phyloP scores from a whole-genome alignment of 1,140 invertebrate genomes.

The Drosophila rufa region DNA sequence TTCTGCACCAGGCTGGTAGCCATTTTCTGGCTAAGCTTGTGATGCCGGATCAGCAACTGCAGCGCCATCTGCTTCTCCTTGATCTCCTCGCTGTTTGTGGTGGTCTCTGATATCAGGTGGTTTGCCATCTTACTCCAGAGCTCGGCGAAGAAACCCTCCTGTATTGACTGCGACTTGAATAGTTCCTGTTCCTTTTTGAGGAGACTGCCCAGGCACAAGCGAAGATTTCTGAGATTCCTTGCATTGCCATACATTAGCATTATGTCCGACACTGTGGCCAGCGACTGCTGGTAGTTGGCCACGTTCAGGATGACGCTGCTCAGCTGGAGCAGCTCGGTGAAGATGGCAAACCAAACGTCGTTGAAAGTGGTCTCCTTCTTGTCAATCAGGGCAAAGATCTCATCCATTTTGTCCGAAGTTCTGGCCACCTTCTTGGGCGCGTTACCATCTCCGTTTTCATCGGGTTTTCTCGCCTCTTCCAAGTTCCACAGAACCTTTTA shows the following conservation, averaged over 20 bases:
- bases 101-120: slow-evolving; percentile 62
- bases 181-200: slow-evolving; percentile 48
- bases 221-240: slow-evolving; percentile 55
- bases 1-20: slow-evolving; percentile 55
- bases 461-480: slow-evolving; percentile 13
- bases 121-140: slow-evolving; percentile 59
- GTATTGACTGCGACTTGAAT: slow-evolving; percentile 16
- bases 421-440: slow-evolving; percentile 48
- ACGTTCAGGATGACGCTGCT: slow-evolving; percentile 52
- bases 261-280: slow-evolving; percentile 43
- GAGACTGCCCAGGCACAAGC: slow-evolving; percentile 46
- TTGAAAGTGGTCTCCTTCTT: slow-evolving; percentile 54
- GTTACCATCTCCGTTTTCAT: slow-evolving; percentile 10
- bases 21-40: slow-evolving; percentile 47
- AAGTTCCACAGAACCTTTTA: slow-evolving; percentile 61
- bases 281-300: slow-evolving; percentile 55
- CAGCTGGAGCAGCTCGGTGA: slow-evolving; percentile 58
- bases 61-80: slow-evolving; percentile 65
- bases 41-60: slow-evolving; percentile 53
- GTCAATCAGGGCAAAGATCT: slow-evolving; percentile 57
- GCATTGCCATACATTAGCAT: slow-evolving; percentile 60
- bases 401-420: slow-evolving; percentile 51
- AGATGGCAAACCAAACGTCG: slow-evolving; percentile 74
- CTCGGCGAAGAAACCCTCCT: slow-evolving; percentile 16
- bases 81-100: slow-evolving; percentile 54